Evolutionary conservation across 2,113 vertebrate species (phyloP).

Genomic region (Clarias magur): DNA sequence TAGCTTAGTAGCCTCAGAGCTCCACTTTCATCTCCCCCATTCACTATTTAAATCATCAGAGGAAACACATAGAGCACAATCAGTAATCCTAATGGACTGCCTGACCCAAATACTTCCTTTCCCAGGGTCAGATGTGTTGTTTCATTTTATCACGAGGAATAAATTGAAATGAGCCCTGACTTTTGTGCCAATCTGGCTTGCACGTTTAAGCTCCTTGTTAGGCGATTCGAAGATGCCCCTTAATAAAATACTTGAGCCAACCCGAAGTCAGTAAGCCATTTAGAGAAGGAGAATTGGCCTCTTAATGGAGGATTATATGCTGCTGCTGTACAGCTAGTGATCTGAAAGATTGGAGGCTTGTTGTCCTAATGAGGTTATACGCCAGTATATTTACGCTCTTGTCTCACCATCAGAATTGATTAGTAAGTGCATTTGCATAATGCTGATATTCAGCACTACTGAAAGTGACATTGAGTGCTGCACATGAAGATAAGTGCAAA

Average conservation of each 20-base stretch:
- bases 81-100: conserved; percentile 58
- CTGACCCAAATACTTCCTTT: conserved; percentile 49
- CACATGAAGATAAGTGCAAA: conserved; percentile 51
- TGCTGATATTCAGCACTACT: conserved; percentile 10
- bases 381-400: conserved; percentile 50
- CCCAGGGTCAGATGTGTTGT: conserved; percentile 38
- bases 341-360: conserved; percentile 67
- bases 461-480: conserved; percentile 45
- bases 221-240: conserved; percentile 55
- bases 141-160: conserved; percentile 44
- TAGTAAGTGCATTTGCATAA: conserved; percentile 12
- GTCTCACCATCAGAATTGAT: conserved; percentile 18
- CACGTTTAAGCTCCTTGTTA: conserved; percentile 48
- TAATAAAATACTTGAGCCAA: conserved; percentile 51
- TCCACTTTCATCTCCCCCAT: conserved; percentile 38
- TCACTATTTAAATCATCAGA: conserved; percentile 51
- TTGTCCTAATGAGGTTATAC: conserved; percentile 64
- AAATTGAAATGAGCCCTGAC: conserved; percentile 24
- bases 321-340: conserved; percentile 63
- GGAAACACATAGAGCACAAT: conserved; percentile 55
- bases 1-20: conserved; percentile 48
- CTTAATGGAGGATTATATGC: conserved; percentile 64
- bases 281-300: conserved; percentile 60
- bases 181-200: conserved; percentile 11
- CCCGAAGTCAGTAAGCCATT: conserved; percentile 65